phyloP scores from a whole-genome alignment of 1,140 invertebrate genomes.

The Drosophila rhopaloa region DNA sequence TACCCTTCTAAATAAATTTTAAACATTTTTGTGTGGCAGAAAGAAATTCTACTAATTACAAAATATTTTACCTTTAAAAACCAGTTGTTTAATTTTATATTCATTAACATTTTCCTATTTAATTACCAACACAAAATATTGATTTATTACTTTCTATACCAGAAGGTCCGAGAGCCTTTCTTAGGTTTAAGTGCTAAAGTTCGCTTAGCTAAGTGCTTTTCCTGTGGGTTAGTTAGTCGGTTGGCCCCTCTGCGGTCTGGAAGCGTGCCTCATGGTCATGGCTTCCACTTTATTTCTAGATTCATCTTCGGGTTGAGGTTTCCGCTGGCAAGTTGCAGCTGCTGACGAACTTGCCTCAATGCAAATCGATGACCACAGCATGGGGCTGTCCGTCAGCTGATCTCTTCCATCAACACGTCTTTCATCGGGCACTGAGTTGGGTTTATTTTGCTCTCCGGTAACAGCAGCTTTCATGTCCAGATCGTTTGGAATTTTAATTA shows the following conservation, averaged over 20 bases:
- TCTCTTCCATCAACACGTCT: constrained; percentile 55
- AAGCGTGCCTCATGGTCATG: constrained; percentile 70
- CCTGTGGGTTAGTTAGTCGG: constrained; percentile 20
- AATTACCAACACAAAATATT: constrained; percentile 6
- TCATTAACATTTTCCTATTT: background rate
- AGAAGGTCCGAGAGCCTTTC: constrained; percentile 5
- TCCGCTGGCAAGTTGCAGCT: constrained; percentile 10
- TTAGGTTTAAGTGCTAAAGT: constrained; percentile 2
- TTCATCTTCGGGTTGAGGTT: constrained; percentile 13
- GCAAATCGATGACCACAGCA: constrained; percentile 68
- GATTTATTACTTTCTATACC: constrained; percentile 19
- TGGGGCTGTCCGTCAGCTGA: constrained; percentile 49
- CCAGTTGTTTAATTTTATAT: background rate
- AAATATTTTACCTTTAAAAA: too few species aligned
- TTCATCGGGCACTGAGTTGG: constrained; percentile 24
- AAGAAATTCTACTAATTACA: too few species aligned
- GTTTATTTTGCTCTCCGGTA: constrained; percentile 27
- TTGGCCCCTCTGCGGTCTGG: constrained; percentile 42
- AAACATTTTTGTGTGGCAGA: too few species aligned
- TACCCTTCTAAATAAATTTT: too few species aligned
- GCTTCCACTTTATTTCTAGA: constrained; percentile 13
- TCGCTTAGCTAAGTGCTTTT: constrained; percentile 19
- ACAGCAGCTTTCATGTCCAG: constrained; percentile 64
- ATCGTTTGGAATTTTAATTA: constrained; percentile 84
- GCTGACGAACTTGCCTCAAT: constrained; percentile 46